Percentiles rank a stretch among this genome's conserved stretches.
Conservation (phyloP, 2,888 invertebrate genomes). For the Synergus itoensis region DNA sequence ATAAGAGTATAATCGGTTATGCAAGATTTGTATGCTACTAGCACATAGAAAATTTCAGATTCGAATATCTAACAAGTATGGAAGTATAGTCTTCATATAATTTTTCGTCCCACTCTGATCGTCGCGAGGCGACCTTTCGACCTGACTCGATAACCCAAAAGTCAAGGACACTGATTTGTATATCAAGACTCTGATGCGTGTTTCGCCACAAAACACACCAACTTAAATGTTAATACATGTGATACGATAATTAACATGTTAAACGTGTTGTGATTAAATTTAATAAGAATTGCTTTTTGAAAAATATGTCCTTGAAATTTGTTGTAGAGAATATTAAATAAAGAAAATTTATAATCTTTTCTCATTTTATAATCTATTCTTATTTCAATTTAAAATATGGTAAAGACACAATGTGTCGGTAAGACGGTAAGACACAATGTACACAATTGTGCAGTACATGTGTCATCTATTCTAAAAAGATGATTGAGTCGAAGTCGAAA, state of each 20-base stretch:
- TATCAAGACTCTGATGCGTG: conserved; percentile 54
- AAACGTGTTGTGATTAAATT: neutral
- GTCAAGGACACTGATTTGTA: conserved; percentile 72
- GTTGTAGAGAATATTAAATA: neutral
- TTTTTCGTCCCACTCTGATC: conserved; percentile 69
- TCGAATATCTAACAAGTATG: neutral
- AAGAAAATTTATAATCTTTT: neutral
- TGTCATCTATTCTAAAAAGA: too few species aligned
- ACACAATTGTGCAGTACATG: neutral
- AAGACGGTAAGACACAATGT: neutral
- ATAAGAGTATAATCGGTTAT: conserved; percentile 27
- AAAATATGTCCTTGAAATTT: neutral
- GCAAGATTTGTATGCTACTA: conserved; percentile 12
- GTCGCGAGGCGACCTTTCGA: conserved; percentile 63
- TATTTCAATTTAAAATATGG: neutral
- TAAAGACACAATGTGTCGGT: neutral
- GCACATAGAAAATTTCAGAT: conserved; percentile 5
- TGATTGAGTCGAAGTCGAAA: too few species aligned
- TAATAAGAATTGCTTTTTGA: neutral
- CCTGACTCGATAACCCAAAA: conserved; percentile 70
- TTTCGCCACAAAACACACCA: conserved; percentile 23
- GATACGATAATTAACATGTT: conserved; percentile 6
- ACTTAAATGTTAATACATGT: conserved; percentile 7
- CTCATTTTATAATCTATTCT: neutral
- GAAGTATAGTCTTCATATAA: conserved; percentile 51